A percentile compares a stretch with the other conserved stretches of the same genome.
phyloP scores from a whole-genome alignment of 2,888 invertebrate genomes.

The Nephrotoma flavescens region DNA sequence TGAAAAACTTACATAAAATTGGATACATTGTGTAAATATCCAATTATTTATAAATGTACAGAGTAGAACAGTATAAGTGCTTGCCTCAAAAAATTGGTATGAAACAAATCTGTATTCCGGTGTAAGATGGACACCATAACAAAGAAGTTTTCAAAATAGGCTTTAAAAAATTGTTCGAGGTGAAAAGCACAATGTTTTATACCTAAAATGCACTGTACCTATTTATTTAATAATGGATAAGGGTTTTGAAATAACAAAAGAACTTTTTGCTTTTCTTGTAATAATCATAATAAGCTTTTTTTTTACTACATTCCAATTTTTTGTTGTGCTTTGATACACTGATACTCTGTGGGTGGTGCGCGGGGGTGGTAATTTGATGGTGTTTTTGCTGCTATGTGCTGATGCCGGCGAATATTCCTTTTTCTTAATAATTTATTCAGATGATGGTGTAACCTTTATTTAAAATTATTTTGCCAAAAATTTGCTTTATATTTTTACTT shows the following conservation, averaged over 20 bases:
- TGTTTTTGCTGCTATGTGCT: not conserved
- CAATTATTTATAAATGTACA: not conserved
- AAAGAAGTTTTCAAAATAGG: not conserved
- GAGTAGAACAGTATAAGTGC: not conserved
- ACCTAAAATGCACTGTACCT: not conserved
- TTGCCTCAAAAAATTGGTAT: too few relatives aligned
- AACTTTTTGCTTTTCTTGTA: not conserved
- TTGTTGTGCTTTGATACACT: not conserved
- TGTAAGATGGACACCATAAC: not conserved
- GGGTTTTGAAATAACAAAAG: not conserved
- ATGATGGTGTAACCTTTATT: not conserved
- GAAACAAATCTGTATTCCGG: not conserved
- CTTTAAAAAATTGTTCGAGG: not conserved
- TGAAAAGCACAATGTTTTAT: not conserved
- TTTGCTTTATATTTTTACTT: not conserved
- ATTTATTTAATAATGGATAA: not conserved
- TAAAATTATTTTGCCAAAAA: not conserved
- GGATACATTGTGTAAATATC: not conserved
- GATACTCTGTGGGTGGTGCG: not conserved
- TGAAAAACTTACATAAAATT: not conserved
- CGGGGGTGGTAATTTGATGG: not conserved
- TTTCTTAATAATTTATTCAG: not conserved
- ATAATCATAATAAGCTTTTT: not conserved
- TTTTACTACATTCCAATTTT: not conserved
- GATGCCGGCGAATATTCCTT: not conserved